A percentile compares a stretch with the other conserved stretches of the same genome.
Conservation (phyloP, 2,888 invertebrate species). For the Chouioia cunea region DNA sequence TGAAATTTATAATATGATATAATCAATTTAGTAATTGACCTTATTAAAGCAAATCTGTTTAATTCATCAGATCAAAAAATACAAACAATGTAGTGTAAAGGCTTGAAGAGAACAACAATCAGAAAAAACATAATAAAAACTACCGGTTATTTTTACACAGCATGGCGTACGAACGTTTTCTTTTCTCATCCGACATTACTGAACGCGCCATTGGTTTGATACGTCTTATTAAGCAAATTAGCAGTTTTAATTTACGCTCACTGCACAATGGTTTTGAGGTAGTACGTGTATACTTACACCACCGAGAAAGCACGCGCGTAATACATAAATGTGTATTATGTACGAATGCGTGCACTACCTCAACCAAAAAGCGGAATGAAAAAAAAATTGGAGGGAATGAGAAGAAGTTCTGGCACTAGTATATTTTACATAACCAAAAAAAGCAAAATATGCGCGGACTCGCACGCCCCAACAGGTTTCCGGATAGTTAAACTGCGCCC, state of each 20-base stretch:
- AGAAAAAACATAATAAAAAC: no score
- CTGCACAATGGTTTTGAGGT: slow-evolving; percentile 4
- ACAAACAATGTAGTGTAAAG: no score
- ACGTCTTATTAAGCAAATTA: slow-evolving; percentile 37
- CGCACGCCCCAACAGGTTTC: slow-evolving; percentile 31
- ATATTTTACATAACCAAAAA: slow-evolving; percentile 38
- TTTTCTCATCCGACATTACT: background rate
- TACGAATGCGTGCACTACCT: background rate
- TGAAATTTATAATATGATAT: no score
- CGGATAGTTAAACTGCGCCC: slow-evolving; percentile 16
- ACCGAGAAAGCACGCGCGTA: slow-evolving; percentile 5
- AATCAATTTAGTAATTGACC: no score
- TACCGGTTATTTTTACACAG: no score
- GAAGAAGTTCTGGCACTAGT: background rate
- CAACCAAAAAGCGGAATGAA: background rate
- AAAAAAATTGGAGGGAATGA: background rate
- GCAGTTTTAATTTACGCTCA: slow-evolving; percentile 33
- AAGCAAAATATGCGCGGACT: slow-evolving; percentile 30
- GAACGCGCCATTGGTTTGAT: slow-evolving; percentile 17
- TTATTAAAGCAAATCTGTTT: no score
- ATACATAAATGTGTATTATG: no score
- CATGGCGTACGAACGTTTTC: no score
- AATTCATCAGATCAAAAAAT: no score
- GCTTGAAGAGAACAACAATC: no score
- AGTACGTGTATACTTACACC: background rate